phyloP scores from a whole-genome alignment of 2,113 vertebrate species.

The Bungarus multicinctus region DNA sequence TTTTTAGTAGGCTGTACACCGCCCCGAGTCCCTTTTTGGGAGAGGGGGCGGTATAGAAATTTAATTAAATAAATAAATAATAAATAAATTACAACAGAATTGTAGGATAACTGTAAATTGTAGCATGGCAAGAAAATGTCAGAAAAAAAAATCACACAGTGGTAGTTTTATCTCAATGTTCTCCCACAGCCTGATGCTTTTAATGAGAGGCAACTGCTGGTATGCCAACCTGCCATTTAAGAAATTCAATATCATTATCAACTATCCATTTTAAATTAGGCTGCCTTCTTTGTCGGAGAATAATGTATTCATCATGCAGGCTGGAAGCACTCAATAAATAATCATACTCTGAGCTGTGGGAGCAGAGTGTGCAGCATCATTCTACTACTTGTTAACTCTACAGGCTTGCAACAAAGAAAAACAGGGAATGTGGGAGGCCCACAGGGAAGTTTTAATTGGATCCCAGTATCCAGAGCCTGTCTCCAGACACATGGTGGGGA shows the following conservation, averaged over 20 bases:
- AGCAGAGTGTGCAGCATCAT: constrained; percentile 16
- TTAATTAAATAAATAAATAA: too few relatives aligned
- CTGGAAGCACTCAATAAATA: constrained; percentile 30
- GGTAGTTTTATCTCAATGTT: background rate
- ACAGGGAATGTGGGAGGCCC: constrained; percentile 28
- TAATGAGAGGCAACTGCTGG: background rate
- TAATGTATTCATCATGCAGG: constrained; percentile 3
- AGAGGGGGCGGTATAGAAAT: too few relatives aligned
- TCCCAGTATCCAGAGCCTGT: constrained; percentile 45
- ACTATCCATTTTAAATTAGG: background rate
- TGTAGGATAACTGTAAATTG: background rate
- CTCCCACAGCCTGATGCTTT: background rate
- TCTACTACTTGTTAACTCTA: constrained; percentile 32
- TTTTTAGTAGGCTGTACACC: too few relatives aligned
- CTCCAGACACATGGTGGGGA: constrained; percentile 16
- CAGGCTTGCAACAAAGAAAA: constrained; percentile 25
- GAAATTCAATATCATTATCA: background rate
- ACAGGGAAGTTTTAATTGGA: constrained; percentile 14
- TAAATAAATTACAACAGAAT: background rate
- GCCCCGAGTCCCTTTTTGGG: too few relatives aligned
- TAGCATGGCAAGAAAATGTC: background rate
- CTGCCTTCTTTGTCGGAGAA: constrained; percentile 4
- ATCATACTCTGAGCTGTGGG: constrained; percentile 18
- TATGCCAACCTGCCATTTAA: background rate
- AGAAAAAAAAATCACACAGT: background rate